Base-by-base conservation (phyloP, 2,888 invertebrate genomes). In the Drosophila rubida region DNA sequence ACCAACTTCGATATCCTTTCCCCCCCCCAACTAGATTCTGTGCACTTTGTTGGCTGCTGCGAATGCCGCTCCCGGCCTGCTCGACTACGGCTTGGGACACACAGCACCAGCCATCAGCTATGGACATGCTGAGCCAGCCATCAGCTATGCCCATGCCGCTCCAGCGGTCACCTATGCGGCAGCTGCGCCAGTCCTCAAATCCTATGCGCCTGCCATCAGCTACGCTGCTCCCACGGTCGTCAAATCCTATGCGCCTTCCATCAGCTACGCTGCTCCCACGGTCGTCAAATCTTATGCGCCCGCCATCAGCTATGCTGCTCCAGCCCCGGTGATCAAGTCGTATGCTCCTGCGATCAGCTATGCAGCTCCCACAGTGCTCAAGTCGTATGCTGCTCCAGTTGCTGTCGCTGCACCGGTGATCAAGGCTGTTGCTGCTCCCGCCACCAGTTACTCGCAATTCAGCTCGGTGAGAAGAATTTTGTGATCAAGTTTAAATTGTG, bases 361-460 rank as follows among this genome's bases (percentile, higher is more conserved):
- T 49, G 68, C 84, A 2, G 86, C 86, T 6, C 82, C 84, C 4
- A 77, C 87, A 7, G 72, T 90, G 2, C 83, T 60, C 19, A 60
- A 60, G 25, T 60, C 60, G 0, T 60, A 60, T 14, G 61, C 45
- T 32, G 78, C 84, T 19, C 77, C 82, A 16, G 86, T 80, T 16
- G 80, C 78, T 11, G 80, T 81, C 19, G 62, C 65, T 14, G 70
- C 75, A 19, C 76, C 87, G 7, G 72, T 90, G 1, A 83, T 60
- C 11, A 60, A 60, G 35, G 80, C 78, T n/a, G 80, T 81, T 13
- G 62, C 65, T 14, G 70, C 75, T 30, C 76, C 76, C 6, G 93
- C 94, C 59, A 94, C 94, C 27, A 94, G 94, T 90, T 94, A 94
- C 87, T 92, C 94, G 0, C 93, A 92, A 89, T 80, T 94, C 91